A percentile compares a stretch with the other conserved stretches of the same genome.
Conservation (phyloP, 2,888 invertebrate genomes). For the Phaedon cochleariae region DNA sequence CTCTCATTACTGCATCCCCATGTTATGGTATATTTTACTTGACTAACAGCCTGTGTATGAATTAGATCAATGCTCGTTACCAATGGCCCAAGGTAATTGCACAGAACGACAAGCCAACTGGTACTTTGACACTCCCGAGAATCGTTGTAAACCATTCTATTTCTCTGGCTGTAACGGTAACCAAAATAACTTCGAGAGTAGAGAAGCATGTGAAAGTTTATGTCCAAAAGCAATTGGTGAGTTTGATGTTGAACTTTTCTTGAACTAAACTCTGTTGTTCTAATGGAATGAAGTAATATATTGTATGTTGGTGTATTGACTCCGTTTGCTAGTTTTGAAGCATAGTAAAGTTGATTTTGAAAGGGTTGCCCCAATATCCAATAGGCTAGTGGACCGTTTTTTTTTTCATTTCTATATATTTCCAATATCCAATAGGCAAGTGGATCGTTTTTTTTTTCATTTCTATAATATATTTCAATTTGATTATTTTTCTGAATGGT, state of each 20-base stretch:
- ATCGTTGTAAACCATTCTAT: conserved; percentile 92
- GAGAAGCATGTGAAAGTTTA: conserved; percentile 76
- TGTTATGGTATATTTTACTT: not conserved
- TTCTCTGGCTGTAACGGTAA: conserved; percentile 93
- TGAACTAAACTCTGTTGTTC: too few species aligned
- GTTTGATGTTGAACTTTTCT: conserved; percentile 53
- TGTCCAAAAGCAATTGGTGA: conserved; percentile 85
- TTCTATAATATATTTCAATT: too few species aligned
- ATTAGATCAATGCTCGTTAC: conserved; percentile 79
- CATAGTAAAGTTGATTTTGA: too few species aligned
- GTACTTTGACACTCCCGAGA: conserved; percentile 85
- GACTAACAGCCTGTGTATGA: conserved; percentile 42
- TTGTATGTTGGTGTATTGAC: too few species aligned
- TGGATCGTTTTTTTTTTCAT: too few species aligned
- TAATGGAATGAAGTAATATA: too few species aligned
- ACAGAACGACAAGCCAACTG: conserved; percentile 79
- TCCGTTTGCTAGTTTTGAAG: too few species aligned
- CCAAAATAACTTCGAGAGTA: conserved; percentile 81
- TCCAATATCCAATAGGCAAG: too few species aligned
- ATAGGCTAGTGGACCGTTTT: too few species aligned
- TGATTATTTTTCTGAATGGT: too few species aligned
- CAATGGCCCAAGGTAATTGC: conserved; percentile 81
- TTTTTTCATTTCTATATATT: too few species aligned
- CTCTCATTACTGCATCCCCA: not conserved
- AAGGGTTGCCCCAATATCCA: too few species aligned